Base-by-base conservation (phyloP, 2,113 vertebrate genomes). In the Antechinus stuartii region DNA sequence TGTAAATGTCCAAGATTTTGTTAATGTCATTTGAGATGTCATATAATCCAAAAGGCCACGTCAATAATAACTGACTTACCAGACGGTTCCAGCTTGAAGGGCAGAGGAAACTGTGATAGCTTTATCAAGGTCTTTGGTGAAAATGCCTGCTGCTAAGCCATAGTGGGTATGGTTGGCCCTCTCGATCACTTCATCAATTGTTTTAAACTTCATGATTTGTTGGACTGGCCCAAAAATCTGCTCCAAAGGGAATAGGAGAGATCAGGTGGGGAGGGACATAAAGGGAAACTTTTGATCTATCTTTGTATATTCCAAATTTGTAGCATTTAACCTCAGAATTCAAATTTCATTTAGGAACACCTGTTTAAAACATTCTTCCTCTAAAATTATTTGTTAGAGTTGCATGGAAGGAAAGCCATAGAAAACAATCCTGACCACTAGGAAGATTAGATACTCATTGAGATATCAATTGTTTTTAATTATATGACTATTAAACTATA, bases 141-240 rank as follows among this genome's bases (percentile, higher is more conserved):
- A 99, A 95, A 99, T 97, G 91, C 98, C 99, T 76, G 99, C 99
- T 93, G 99, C 98, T 96, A 99, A 98, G 7, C 99, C 99, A 61
- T 99, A 99, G 0, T 91, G 95, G 10, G 99, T 99, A 93, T 99
- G 98, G 95, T 99, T 99, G 95, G 99, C 99, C 96, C 99, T 99
- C 96, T 98, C 98, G 96, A 99, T 99, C 46, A 99, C 99, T 47
- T 99, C 99, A 92, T 99, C 99, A 90, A 98, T 0, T 12, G 98
- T 99, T 96, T 98, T 98, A 98, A 99, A 99, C 96, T 99, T 99
- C 99, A 99, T 98, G 90, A 99, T 99, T 98, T 99, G 99, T 96
- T 99, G 99, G 93, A 99, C 99, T 93, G 99, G 99, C 91, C 99
- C 99, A 98, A 99, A 99, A 98, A 99, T 99, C 99, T 99, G 92